Evolutionary conservation across 2,888 invertebrate species (phyloP), one percentile per base, ranked within the genome.

Genomic region (Xanthia togata): DNA sequence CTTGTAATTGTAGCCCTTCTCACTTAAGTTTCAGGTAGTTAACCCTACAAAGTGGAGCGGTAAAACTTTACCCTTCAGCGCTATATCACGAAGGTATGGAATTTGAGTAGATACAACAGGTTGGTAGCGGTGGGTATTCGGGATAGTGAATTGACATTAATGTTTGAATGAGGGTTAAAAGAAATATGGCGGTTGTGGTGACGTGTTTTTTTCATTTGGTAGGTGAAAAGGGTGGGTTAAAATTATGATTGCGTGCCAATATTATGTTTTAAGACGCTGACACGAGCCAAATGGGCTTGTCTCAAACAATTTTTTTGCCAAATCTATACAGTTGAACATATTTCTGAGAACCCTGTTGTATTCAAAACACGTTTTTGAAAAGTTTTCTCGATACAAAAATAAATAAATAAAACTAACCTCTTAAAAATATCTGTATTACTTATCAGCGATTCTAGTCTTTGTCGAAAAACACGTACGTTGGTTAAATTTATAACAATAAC

Each of bases 31-130:
- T 23, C 55, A 69, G 41, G 72, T 83, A 78, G 44, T 69, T 67
- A 78, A 65, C 64, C 47, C 12, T 12, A 65, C 84, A 79, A 84
- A 50, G 41, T n/a, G 60, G 9, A n/a, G 62, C 44, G 50, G 38
- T 65, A 62, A 68, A 81, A 84, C 59, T 38, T 44, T 59, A 64
- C 53, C 59, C 64, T 55, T 38, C 50, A 62, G 53, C 20, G 59
- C 47, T 70, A n/a, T 65, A 67, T 57, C 62, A 70, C 67, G 31
- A 55, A 70, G 62, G 81, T 70, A 70, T 64, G 55, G 79, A 73
- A 81, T 79, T 72, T 63, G 55, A 60, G 76, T 60, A n/a, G n/a
- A n/a, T n/a, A 41, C 86, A 87, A 87, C 86, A 87, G 88, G 88
- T 86, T 79, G 74, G 62, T 63, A 35, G 57, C 41, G 41, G 47